A percentile compares a stretch with the other conserved stretches of the same genome.
Evolutionary conservation across 2,113 vertebrate species (phyloP).

Genomic region (Tragulus kanchil): DNA sequence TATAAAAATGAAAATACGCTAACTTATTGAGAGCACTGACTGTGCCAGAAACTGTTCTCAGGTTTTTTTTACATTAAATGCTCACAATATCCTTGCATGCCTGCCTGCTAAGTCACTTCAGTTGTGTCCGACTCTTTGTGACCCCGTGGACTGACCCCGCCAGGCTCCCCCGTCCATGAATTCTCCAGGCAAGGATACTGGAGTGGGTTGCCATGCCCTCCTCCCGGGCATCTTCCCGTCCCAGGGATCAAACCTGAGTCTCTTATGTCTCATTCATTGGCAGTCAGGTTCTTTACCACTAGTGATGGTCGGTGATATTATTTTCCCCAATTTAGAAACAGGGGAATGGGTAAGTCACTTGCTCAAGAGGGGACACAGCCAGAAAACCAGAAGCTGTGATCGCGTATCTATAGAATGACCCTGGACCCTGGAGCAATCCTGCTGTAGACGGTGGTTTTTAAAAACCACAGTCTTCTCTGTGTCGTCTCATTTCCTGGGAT

Average conservation of each 20-base stretch:
- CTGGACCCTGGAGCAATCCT: not conserved
- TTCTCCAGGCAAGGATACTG: too few species aligned
- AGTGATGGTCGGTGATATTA: too few species aligned
- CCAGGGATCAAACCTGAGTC: too few species aligned
- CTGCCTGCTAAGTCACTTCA: too few species aligned
- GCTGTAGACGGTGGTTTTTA: not conserved
- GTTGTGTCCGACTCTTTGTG: too few species aligned
- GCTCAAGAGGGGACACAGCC: not conserved
- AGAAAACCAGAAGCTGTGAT: not conserved
- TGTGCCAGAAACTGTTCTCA: not conserved
- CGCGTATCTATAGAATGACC: not conserved
- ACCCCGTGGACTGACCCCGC: too few species aligned
- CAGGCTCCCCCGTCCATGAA: too few species aligned
- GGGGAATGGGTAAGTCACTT: not conserved
- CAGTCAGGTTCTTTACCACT: too few species aligned
- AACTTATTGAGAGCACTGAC: not conserved
- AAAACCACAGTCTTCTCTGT: not conserved
- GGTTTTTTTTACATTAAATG: not conserved
- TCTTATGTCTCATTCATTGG: too few species aligned
- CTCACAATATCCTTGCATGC: not conserved
- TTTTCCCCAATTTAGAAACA: not conserved
- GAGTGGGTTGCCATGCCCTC: too few species aligned
- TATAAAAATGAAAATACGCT: constrained; percentile 6
- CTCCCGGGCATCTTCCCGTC: too few species aligned
- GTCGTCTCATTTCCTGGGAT: not conserved